These are phyloP conservation scores for Anthonomus grandis DNA, from an alignment of 1,140 invertebrate genomes.

Conservation along the genomic window DNA sequence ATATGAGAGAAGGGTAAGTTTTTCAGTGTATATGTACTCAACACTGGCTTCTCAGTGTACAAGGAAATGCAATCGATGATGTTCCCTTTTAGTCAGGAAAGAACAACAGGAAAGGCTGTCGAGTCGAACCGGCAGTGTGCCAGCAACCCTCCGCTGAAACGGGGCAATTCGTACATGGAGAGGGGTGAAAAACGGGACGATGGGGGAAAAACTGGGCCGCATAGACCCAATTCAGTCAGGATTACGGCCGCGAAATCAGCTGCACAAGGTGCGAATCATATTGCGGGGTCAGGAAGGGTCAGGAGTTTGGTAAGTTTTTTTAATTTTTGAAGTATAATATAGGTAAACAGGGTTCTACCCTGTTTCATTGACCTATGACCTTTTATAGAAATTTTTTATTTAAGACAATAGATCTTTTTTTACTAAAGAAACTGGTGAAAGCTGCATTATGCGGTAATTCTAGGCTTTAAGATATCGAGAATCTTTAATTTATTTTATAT, in stretches of 20 bases:
- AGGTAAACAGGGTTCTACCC: too few relatives aligned
- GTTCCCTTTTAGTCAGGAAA: slow-evolving; percentile 4
- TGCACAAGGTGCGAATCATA: slow-evolving; percentile 17
- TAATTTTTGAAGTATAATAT: background rate
- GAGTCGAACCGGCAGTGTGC: slow-evolving; percentile 23
- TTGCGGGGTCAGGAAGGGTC: slow-evolving; percentile 28
- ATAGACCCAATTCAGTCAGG: slow-evolving; percentile 28
- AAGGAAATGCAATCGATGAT: slow-evolving; percentile 11
- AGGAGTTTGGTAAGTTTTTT: slow-evolving; percentile 38
- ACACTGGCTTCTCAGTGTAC: slow-evolving; percentile 3
- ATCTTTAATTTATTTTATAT: background rate
- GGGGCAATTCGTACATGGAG: slow-evolving; percentile 44
- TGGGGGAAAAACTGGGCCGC: slow-evolving; percentile 14
- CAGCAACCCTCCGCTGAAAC: slow-evolving; percentile 37
- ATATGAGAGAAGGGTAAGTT: background rate
- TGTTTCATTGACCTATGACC: too few relatives aligned
- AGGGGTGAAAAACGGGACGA: slow-evolving; percentile 31
- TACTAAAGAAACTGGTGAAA: background rate
- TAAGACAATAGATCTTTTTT: background rate
- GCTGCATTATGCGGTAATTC: background rate
- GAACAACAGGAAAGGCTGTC: slow-evolving; percentile 20
- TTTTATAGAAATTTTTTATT: background rate
- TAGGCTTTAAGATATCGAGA: background rate
- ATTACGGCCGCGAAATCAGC: slow-evolving; percentile 1
- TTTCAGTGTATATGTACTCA: background rate